These are phyloP conservation scores for Acanthurus lineatus DNA, from an alignment of 2,797 vertebrate genomes.

Conservation along the genomic window DNA sequence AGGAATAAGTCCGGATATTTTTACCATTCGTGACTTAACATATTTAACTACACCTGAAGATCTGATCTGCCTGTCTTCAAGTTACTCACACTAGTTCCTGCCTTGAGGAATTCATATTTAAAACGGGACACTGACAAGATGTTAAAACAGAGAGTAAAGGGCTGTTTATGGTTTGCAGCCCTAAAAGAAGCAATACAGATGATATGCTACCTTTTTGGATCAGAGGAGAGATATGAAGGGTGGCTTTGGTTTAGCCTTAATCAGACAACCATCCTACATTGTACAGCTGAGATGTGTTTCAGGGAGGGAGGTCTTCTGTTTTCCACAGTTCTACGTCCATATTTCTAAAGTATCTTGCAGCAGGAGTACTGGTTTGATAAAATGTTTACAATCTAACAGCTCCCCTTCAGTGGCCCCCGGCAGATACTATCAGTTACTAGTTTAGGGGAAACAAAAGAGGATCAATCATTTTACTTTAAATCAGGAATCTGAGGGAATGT, in stretches of 20 bases:
- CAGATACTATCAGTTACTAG: neutral
- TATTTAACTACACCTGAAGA: neutral
- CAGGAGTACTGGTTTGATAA: constrained; percentile 43
- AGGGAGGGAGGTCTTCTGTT: constrained; percentile 42
- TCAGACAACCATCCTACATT: constrained; percentile 40
- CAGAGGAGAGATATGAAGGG: constrained; percentile 17
- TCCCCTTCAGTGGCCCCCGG: constrained; percentile 35
- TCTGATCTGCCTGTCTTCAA: constrained; percentile 27
- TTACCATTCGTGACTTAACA: neutral
- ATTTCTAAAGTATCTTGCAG: constrained; percentile 52
- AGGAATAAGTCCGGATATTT: constrained; percentile 35
- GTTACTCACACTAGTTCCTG: constrained; percentile 11
- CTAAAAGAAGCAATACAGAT: constrained; percentile 72
- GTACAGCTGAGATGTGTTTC: constrained; percentile 36
- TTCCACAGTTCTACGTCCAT: constrained; percentile 40
- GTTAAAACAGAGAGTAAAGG: constrained; percentile 9
- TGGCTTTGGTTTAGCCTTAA: constrained; percentile 62
- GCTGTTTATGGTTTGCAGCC: constrained; percentile 28
- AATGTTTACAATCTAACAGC: constrained; percentile 67
- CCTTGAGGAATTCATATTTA: constrained; percentile 17
- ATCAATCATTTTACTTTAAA: neutral
- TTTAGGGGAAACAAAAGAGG: constrained; percentile 35
- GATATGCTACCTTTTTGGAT: constrained; percentile 50
- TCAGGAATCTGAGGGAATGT: neutral
- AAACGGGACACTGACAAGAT: constrained; percentile 18